Conservation (phyloP, 2,888 invertebrate species). For the Marasmarcha lunaedactyla region DNA sequence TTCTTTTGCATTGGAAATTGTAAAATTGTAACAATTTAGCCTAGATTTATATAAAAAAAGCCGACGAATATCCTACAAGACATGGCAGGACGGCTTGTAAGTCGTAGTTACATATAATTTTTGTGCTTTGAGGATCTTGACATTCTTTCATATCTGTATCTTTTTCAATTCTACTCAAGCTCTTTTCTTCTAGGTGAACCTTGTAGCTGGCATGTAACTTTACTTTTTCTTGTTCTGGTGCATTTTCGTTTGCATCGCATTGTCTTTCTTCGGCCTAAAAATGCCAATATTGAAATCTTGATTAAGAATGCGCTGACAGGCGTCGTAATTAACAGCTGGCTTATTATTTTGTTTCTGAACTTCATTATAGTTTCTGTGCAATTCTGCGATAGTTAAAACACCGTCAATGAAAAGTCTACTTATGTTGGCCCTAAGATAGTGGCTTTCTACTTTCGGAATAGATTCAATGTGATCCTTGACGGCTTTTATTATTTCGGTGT, state of each 20-base stretch:
- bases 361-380: slow-evolving; percentile 6
- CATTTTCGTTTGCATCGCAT: slow-evolving; percentile 16
- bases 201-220: slow-evolving; percentile 11
- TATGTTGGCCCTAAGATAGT: slow-evolving; percentile 5
- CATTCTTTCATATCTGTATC: slow-evolving; percentile 10
- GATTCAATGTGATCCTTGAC: slow-evolving; percentile 10
- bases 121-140: slow-evolving; percentile 7
- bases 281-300: slow-evolving; percentile 16
- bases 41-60: slow-evolving; percentile 15
- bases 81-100: slow-evolving; percentile 15
- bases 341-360: not conserved
- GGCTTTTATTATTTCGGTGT: slow-evolving; percentile 8
- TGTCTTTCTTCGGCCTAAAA: slow-evolving; percentile 16
- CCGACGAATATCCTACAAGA: slow-evolving; percentile 11
- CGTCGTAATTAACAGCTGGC: slow-evolving; percentile 6
- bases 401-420: slow-evolving; percentile 5
- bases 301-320: slow-evolving; percentile 8
- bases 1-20: slow-evolving; percentile 7
- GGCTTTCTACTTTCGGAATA: slow-evolving; percentile 8
- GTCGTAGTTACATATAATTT: slow-evolving; percentile 15
- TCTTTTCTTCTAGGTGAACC: slow-evolving; percentile 14
- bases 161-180: slow-evolving; percentile 15
- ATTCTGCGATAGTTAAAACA: slow-evolving; percentile 6
- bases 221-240: slow-evolving; percentile 14
- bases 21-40: slow-evolving; percentile 16